Base-by-base conservation (phyloP, 2,888 invertebrate genomes). In the Suillia variegata region DNA sequence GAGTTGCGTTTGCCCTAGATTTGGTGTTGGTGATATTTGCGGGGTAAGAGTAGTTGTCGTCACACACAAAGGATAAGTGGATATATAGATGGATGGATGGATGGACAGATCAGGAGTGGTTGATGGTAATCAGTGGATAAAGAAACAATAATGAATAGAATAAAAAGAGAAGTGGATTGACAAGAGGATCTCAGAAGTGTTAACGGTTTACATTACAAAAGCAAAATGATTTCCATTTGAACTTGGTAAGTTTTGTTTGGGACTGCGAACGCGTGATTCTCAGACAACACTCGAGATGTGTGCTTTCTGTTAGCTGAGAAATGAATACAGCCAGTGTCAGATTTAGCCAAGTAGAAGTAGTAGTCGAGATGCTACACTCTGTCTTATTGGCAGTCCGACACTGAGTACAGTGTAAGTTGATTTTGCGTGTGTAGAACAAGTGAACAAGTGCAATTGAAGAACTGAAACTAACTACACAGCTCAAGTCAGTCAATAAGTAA, bases 1-100 rank as follows among this genome's bases (percentile, higher is more conserved):
- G 74, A 76, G 59, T 76, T 74, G 38, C 71, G 70, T 66, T 68
- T 73, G 62, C 70, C 73, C 76, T 78, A 52, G 31, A 38, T 51
- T n/a, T n/a, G n/a, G n/a, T n/a, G n/a, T n/a, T n/a, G n/a, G n/a
- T n/a, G n/a, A n/a, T n/a, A n/a, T 6, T 15, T 10, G 33, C 33
- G 10, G 22, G 3, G 31, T 59, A 48, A 47, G 21, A 17, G 18
- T 55, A 8, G 34, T n/a, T n/a, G n/a, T 31, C 31, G 31, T 8
- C 31, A 31, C 31, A 31, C 31, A 31, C n/a, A n/a, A n/a, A n/a
- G n/a, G n/a, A n/a, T 31, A 31, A 31, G 31, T 10, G n/a, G 10
- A n/a, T 5, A 48, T 5, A 21, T 21, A n/a, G n/a, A n/a, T n/a
- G n/a, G n/a, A n/a, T n/a, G n/a, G n/a, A n/a, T n/a, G 31, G 15